These are phyloP conservation scores for Holothuria leucospilota DNA, from an alignment of 53 echinoderm and acorn worm species.

Conservation along the genomic window DNA sequence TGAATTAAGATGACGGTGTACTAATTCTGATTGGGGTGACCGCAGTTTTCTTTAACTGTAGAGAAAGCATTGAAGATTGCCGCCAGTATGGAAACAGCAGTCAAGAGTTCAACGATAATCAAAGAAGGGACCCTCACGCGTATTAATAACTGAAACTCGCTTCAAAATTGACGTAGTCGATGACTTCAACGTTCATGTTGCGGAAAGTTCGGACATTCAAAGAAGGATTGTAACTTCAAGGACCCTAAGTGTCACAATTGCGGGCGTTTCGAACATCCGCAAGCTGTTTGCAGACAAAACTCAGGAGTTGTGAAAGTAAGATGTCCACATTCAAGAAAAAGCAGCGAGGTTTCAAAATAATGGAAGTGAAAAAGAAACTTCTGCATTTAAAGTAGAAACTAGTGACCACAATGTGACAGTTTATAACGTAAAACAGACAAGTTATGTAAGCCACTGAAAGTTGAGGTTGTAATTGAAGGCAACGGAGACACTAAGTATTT, in stretches of 20 bases:
- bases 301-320: no score
- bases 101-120: background rate
- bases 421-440: background rate
- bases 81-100: background rate
- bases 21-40: no score
- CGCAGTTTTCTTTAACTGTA: no score
- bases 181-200: no score
- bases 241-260: background rate
- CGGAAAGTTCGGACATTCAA: no score
- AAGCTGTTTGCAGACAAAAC: background rate
- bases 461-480: background rate
- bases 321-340: no score
- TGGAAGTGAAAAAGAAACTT: background rate
- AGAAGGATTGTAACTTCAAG: no score
- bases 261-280: background rate
- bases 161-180: no score
- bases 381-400: background rate
- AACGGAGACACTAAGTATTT: no score
- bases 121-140: background rate
- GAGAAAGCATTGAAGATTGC: background rate
- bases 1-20: no score
- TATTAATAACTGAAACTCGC: no score
- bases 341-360: background rate
- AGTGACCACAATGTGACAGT: slow-evolving; percentile 14
- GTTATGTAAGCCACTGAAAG: background rate